phyloP scores from a whole-genome alignment of 2,113 vertebrate species.

The Tachysurus fulvidraco region DNA sequence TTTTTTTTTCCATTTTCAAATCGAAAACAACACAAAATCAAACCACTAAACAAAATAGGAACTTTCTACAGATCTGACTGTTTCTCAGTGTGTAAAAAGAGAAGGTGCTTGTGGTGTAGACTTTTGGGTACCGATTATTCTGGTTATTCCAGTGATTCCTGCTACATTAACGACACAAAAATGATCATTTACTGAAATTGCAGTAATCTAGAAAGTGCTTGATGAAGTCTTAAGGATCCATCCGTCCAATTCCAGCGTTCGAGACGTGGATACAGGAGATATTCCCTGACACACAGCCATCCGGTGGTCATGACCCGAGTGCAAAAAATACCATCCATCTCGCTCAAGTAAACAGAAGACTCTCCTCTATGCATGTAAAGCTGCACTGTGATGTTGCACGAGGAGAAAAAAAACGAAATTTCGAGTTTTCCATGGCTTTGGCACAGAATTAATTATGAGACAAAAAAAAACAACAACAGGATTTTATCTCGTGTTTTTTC shows the following conservation, averaged over 20 bases:
- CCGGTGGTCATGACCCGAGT: not conserved
- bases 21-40: not conserved
- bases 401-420: not conserved
- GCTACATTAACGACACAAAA: not conserved
- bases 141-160: not conserved
- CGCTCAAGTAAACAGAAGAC: not conserved
- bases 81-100: not conserved
- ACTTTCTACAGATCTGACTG: not conserved
- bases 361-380: not conserved
- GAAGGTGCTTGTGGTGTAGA: conserved; percentile 4
- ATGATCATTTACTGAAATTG: not conserved
- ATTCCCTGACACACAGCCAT: not conserved
- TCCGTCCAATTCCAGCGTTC: not conserved
- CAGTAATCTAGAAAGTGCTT: not conserved
- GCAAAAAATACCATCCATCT: not conserved
- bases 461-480: not conserved
- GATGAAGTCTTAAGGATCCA: not conserved
- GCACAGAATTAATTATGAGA: not conserved
- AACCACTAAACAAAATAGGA: not conserved
- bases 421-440: not conserved
- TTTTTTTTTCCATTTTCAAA: not conserved
- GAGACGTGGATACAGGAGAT: not conserved
- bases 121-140: no score
- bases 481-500: not conserved
- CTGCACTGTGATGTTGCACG: not conserved